A percentile compares a stretch with the other conserved stretches of the same genome.
phyloP scores from a whole-genome alignment of 2,797 vertebrate genomes.

The Nannoperca australis region DNA sequence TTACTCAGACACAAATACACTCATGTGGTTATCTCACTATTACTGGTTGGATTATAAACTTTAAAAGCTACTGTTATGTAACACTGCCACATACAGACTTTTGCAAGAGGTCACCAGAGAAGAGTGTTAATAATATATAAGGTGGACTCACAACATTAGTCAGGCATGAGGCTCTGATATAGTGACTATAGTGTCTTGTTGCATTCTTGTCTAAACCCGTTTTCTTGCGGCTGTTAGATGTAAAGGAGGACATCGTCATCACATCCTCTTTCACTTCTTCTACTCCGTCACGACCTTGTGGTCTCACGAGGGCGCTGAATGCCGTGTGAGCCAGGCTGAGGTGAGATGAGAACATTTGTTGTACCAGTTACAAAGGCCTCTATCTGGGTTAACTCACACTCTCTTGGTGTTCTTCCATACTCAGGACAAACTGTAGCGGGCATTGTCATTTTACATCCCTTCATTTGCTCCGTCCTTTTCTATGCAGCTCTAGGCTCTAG shows the following conservation, averaged over 20 bases:
- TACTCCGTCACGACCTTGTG: neutral
- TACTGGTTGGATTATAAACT: neutral
- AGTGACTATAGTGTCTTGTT: neutral
- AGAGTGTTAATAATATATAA: neutral
- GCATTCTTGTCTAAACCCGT: neutral
- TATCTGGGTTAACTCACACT: neutral
- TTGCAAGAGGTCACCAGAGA: neutral
- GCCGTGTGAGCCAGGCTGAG: neutral
- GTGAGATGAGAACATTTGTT: slow-evolving; percentile 2
- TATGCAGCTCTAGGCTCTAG: neutral
- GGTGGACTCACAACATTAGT: slow-evolving; percentile 1
- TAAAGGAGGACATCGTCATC: neutral
- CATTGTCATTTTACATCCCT: neutral
- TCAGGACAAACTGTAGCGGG: neutral
- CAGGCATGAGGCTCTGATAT: neutral
- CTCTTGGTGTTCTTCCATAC: neutral
- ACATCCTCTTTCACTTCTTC: neutral
- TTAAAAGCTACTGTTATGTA: neutral
- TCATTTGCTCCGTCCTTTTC: neutral
- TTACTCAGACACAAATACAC: neutral
- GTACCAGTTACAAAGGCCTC: slow-evolving; percentile 7
- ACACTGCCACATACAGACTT: neutral
- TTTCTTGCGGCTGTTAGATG: neutral
- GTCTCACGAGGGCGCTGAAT: slow-evolving; percentile 26
- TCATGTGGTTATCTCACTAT: neutral